Percentiles rank a stretch among this genome's conserved stretches.
Conservation (phyloP, 1,140 invertebrate species). For the Oscheius sp. region DNA sequence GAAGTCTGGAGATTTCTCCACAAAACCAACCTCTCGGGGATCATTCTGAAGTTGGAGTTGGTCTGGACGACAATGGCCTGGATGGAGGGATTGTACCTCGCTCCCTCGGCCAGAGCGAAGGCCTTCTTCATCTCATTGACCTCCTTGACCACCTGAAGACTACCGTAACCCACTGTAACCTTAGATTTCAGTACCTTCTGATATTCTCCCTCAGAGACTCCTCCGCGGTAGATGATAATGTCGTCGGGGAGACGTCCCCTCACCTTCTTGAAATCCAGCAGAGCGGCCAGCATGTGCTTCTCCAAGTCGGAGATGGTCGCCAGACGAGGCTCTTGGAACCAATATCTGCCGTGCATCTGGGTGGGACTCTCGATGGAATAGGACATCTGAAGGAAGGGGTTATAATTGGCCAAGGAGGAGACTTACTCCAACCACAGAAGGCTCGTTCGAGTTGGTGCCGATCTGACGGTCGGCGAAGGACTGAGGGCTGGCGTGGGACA, state of each 20-base stretch:
- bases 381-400: no score
- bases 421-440: constrained; percentile 30
- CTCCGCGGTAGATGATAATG: constrained; percentile 78
- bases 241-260: constrained; percentile 63
- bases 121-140: constrained; percentile 24
- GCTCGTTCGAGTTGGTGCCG: constrained; percentile 15
- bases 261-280: neutral
- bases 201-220: constrained; percentile 84
- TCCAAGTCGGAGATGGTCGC: neutral
- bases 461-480: constrained; percentile 14
- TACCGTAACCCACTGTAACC: no score
- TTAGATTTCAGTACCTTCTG: constrained; percentile 64
- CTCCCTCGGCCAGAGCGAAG: neutral
- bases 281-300: neutral
- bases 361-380: neutral
- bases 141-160: no score
- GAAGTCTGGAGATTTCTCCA: no score
- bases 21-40: no score
- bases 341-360: neutral
- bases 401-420: no score
- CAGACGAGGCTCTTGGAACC: neutral
- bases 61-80: constrained; percentile 12
- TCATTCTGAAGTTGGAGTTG: constrained; percentile 3
- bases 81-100: constrained; percentile 10
- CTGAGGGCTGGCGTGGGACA: constrained; percentile 26